Base-by-base conservation (phyloP, 2,113 vertebrate species). In the Menidia beryllina region DNA sequence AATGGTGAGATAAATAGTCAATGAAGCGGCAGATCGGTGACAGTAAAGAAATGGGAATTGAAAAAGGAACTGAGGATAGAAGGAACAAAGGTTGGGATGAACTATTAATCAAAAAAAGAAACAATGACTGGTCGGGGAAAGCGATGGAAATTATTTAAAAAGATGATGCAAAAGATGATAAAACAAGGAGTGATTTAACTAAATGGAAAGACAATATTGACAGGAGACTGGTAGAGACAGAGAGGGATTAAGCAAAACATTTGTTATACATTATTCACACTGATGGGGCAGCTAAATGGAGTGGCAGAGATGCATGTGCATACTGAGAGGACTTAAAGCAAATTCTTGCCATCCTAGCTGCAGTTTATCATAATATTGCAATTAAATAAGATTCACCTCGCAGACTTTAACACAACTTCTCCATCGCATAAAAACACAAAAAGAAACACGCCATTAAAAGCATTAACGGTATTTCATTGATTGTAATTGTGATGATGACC, bases 261-360 rank as follows among this genome's bases (percentile, higher is more conserved):
- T 74, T 53, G 49, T 61, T 75, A 89, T 88, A 41, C 75, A 88
- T 91, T 86, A 88, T 91, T 88, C 57, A 91, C 59, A 81, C 48
- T 80, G 66, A 43, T 30, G 45, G 79, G 68, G 72, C 72, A 74
- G 80, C 83, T 85, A 74, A 84, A 68, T 76, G 82, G 81, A 87
- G 83, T 78, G 77, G 83, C 83, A 86, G 82, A 79, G 82, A 86
- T 63, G 76, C 69, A 88, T 86, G 89, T 91, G 85, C 84, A 85
- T 85, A 86, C 71, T 88, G 69, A 88, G 83, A 82, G 63, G 83
- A 80, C 80, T 82, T 88, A 68, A 86, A 85, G 75, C 69, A 78
- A 73, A 87, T 56, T 66, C 82, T 47, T 83, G 85, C 82, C 75
- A 54, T 71, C 23, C 55, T 72, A 72, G 60, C 66, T 81, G 77